Evolutionary conservation across 2,797 vertebrate species (phyloP), one percentile per base, ranked within the genome.

Genomic region (Galago senegalensis): DNA sequence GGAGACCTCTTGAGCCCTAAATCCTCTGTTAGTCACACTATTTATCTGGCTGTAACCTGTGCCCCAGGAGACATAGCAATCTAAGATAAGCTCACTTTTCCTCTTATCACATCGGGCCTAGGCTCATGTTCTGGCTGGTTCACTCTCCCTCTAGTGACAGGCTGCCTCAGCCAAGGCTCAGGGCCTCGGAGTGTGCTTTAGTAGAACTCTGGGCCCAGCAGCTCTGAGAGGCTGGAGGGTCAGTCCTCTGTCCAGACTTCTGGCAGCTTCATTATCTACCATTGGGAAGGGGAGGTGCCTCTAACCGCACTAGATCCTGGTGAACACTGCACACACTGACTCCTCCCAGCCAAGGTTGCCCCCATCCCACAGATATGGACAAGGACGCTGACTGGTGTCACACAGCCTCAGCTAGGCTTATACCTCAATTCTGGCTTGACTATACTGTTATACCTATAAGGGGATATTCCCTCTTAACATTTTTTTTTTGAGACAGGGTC

Each of bases 71-170:
- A 95, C 88, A 65, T 1, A 77, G 40, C 81, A 90, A 92, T 83
- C 86, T 80, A 75, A 92, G 92, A 87, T 63, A 83, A 91, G 46
- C 83, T 94, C n/a, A 87, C 65, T 80, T 91, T 87, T 87, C 69
- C 73, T 97, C 43, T 92, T 96, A 79, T 58, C 53, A 0, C 29
- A 65, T 77, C 76, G 89, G 43, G 80, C 65, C 53, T 63, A 27
- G 37, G 40, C 37, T 43, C 58, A 58, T 14, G 9, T 63, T 20
- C 80, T 82, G 37, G 14, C 56, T 81, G 37, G 76, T 72, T 82
- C 49, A 69, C 69, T 81, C 82, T 88, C 67, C 49, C 3, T 86
- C 29, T 95, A 10, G 43, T 43, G 69, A 60, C 20, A 40, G 76
- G 49, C 72, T 76, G 23, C 61, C 67, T 92, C n/a, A 18, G 40